Conservation (phyloP, 2,888 invertebrate genomes). For the Unio delphinus region DNA sequence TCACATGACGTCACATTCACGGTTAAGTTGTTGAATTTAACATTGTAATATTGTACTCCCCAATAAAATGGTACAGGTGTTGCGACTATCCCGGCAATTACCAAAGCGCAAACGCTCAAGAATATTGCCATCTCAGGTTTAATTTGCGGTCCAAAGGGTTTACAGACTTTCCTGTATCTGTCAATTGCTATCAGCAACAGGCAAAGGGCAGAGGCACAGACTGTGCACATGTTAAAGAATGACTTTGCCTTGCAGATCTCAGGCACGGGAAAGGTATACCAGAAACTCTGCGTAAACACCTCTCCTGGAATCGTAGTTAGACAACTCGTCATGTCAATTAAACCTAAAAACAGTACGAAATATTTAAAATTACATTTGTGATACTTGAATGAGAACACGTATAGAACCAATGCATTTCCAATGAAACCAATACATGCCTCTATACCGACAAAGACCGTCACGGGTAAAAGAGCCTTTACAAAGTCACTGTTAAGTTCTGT, state of each 20-base stretch:
- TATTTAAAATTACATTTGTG: slow-evolving; percentile 27
- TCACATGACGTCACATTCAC: slow-evolving; percentile 14
- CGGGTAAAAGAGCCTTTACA: slow-evolving; percentile 15
- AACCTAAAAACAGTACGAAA: slow-evolving; percentile 27
- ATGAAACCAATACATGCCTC: slow-evolving; percentile 24
- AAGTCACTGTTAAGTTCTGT: slow-evolving; percentile 20
- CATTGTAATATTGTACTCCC: slow-evolving; percentile 2
- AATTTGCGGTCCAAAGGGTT: slow-evolving; percentile 22
- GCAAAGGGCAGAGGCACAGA: slow-evolving; percentile 23
- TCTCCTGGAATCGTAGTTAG: slow-evolving; percentile 3
- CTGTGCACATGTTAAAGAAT: slow-evolving; percentile 6
- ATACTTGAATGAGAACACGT: slow-evolving; percentile 24
- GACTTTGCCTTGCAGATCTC: slow-evolving; percentile 1
- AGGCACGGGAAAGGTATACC: slow-evolving; percentile 2
- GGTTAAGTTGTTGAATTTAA: neutral
- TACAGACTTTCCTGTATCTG: slow-evolving; percentile 44
- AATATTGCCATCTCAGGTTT: neutral
- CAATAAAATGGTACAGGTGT: slow-evolving; percentile 6
- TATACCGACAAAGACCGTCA: slow-evolving; percentile 19
- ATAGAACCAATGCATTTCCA: slow-evolving; percentile 25
- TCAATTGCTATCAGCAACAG: slow-evolving; percentile 42
- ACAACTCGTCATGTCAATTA: slow-evolving; percentile 12
- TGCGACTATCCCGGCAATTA: slow-evolving; percentile 5
- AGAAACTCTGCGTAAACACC: slow-evolving; percentile 2
- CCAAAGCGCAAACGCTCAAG: neutral